Percentiles rank a stretch among this genome's conserved stretches.
Evolutionary conservation across 2,113 vertebrate genomes (phyloP).

Genomic region (Crotalus horridus): DNA sequence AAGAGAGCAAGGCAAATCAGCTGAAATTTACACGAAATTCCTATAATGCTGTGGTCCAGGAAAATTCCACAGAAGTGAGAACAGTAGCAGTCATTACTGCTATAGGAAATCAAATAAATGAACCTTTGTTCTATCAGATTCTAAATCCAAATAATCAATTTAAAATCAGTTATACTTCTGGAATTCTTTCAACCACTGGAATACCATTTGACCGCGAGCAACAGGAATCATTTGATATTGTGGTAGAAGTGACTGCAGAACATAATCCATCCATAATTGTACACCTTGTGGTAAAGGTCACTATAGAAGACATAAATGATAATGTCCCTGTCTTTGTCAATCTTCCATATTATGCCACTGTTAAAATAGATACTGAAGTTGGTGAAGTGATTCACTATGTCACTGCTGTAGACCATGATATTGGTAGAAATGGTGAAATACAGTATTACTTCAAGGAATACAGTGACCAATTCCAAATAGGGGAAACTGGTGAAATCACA

Average conservation of each 20-base stretch:
- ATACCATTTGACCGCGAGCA: constrained; percentile 89
- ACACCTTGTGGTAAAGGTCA: constrained; percentile 84
- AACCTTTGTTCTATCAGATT: constrained; percentile 90
- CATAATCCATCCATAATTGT: constrained; percentile 74
- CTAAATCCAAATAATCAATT: constrained; percentile 91
- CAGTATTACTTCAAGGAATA: constrained; percentile 84
- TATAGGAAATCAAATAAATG: constrained; percentile 88
- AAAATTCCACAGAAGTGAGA: constrained; percentile 85
- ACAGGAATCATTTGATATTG: constrained; percentile 83
- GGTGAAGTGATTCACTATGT: constrained; percentile 83
- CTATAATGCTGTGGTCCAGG: constrained; percentile 81
- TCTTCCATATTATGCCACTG: constrained; percentile 89
- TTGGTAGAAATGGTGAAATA: constrained; percentile 81
- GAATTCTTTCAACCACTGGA: constrained; percentile 88
- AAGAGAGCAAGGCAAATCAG: constrained; percentile 85
- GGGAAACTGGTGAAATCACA: constrained; percentile 79
- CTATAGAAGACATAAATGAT: constrained; percentile 88
- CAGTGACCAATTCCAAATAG: constrained; percentile 86
- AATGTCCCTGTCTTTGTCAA: constrained; percentile 89
- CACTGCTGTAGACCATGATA: constrained; percentile 86
- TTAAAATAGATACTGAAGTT: constrained; percentile 84
- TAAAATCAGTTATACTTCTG: constrained; percentile 88
- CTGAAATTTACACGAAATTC: constrained; percentile 87
- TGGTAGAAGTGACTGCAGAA: constrained; percentile 87
- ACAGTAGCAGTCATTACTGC: constrained; percentile 83